phyloP scores from a whole-genome alignment of 2,113 vertebrate species.

The Crotalus tigris region DNA sequence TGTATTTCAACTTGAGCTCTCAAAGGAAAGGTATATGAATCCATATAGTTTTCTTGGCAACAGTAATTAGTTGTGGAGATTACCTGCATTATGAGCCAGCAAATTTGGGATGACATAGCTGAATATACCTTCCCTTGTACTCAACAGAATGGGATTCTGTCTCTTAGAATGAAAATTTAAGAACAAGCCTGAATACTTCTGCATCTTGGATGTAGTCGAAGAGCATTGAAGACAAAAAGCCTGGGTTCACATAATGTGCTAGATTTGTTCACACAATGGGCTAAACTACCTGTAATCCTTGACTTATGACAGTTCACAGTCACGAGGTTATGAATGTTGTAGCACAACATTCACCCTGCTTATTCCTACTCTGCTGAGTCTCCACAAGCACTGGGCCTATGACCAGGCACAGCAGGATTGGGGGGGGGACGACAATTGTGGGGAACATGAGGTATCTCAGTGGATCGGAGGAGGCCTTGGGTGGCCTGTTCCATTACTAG shows the following conservation, averaged over 20 bases:
- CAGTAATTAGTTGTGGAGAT: background rate
- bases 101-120: background rate
- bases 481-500: too few species aligned
- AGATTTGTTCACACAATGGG: background rate
- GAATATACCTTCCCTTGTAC: background rate
- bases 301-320: too few species aligned
- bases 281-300: background rate
- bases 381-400: too few species aligned
- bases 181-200: background rate
- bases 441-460: too few species aligned
- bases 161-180: background rate
- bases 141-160: background rate
- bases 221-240: background rate
- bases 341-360: too few species aligned
- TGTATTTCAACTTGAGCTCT: background rate
- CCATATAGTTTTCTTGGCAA: background rate
- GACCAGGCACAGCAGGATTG: too few species aligned
- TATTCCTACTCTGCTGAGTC: too few species aligned
- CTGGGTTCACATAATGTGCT: background rate
- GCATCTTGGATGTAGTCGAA: background rate
- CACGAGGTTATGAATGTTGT: too few species aligned
- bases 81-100: background rate
- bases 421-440: too few species aligned
- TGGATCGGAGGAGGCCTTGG: too few species aligned
- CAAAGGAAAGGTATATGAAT: background rate